phyloP scores from a whole-genome alignment of 2,113 vertebrate genomes.

The Dasypus novemcinctus region DNA sequence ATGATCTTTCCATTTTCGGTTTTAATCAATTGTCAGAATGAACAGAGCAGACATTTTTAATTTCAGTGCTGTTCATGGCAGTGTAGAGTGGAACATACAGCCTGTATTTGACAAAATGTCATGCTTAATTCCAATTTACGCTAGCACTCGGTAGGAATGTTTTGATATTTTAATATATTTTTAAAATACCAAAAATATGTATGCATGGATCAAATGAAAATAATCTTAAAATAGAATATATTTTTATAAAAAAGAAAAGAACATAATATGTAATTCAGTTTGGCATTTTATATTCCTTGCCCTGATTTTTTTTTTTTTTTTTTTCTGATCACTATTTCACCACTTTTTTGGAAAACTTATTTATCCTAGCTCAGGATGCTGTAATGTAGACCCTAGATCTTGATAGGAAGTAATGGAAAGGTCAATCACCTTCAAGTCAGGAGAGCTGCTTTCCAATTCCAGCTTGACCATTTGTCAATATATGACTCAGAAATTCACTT shows the following conservation, averaged over 20 bases:
- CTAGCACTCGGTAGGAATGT: not conserved
- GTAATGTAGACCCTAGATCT: not conserved
- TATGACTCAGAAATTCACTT: not conserved
- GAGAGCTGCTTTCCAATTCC: not conserved
- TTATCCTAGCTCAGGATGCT: not conserved
- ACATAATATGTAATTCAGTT: not conserved
- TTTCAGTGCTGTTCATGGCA: not conserved
- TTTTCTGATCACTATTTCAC: not conserved
- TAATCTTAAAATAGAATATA: not conserved
- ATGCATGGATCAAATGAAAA: not conserved
- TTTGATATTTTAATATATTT: not conserved
- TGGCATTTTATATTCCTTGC: not conserved
- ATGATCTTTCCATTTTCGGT: not conserved
- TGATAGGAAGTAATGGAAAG: not conserved
- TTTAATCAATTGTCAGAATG: not conserved
- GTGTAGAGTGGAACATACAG: not conserved
- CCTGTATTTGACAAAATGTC: not conserved
- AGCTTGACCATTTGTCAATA: conserved; percentile 6
- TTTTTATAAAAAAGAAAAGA: not conserved
- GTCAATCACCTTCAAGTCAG: not conserved
- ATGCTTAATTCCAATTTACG: not conserved
- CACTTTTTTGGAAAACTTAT: not conserved
- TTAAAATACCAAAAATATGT: not conserved
- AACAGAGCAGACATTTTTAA: not conserved
- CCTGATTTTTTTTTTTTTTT: not conserved